phyloP scores from a whole-genome alignment of 2,797 vertebrate species.

The Oreonectes daqikongensis region DNA sequence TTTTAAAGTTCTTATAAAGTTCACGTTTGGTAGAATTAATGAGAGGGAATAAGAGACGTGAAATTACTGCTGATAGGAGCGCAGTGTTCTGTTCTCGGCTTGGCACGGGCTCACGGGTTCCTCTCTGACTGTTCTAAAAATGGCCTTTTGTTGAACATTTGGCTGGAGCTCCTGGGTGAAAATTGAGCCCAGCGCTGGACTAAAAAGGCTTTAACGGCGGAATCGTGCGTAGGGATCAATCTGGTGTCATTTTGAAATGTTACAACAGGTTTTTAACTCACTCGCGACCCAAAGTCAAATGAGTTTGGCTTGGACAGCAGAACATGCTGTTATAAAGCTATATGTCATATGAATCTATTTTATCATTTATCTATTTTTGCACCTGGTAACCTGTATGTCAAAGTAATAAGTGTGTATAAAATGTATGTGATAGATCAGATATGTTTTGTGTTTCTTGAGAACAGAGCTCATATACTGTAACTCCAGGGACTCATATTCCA shows the following conservation, averaged over 20 bases:
- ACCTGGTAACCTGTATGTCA: background rate
- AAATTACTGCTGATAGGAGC: background rate
- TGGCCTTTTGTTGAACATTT: constrained; percentile 28
- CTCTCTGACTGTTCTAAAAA: constrained; percentile 5
- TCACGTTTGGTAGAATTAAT: constrained; percentile 51
- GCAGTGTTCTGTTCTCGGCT: background rate
- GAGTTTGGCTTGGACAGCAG: background rate
- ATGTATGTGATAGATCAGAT: background rate
- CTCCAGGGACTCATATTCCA: background rate
- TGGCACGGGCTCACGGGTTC: background rate
- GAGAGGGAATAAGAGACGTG: constrained; percentile 29
- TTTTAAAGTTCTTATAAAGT: constrained; percentile 53
- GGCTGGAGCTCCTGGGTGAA: background rate
- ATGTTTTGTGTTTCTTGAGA: background rate
- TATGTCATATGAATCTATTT: too few species aligned
- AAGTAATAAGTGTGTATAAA: background rate
- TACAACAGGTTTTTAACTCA: background rate
- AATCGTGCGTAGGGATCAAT: constrained; percentile 2
- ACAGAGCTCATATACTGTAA: background rate
- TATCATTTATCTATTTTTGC: too few species aligned
- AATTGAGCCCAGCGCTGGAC: background rate
- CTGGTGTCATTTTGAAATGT: constrained; percentile 15
- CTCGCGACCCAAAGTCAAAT: background rate
- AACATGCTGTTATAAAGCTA: background rate
- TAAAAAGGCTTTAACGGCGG: constrained; percentile 13